Evolutionary conservation across 2,888 invertebrate species (phyloP), one percentile per base, ranked within the genome.

Genomic region (Stomorhina lunata): DNA sequence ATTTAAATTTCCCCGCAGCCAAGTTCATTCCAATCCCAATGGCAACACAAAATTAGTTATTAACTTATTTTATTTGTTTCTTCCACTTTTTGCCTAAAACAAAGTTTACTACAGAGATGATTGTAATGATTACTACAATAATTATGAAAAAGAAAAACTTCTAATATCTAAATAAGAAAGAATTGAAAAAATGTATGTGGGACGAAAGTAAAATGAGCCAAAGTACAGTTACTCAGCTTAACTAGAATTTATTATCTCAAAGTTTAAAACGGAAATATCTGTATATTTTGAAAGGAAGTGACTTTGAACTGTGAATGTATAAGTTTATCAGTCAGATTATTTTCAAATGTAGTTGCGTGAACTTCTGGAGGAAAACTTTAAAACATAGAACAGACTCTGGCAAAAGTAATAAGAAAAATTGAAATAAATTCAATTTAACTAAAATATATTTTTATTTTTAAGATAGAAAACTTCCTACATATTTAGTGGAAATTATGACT

Each of bases 381-480:
- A 29, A 20, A 43, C n/a, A 43, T 22, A 61, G 72, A n/a, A n/a
- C 50, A 61, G 37, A 61, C 20, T 61, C 34, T 5, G 0, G 12
- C 63, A 27, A 29, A 12, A 10, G 9, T 25, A 61, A 15, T 3
- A 40, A 20, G 10, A 53, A 61, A 9, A 25, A 59, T 48, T 43
- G 22, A 53, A 69, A 53, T 59, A 22, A 61, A 34, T 69, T 61
- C 32, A 61, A 77, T 77, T 69, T 69, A 2, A n/a, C 32, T 77
- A 69, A 77, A 77, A 77, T 50, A 32, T 77, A 61, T 69, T 68
- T 61, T 59, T 59, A 57, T 66, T 66, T 59, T 61, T 29, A 9
- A 43, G 45, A 37, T 17, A 20, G 20, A 25, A n/a, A n/a, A n/a
- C n/a, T n/a, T n/a, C n/a, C n/a, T n/a, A n/a, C n/a, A n/a, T n/a